Evolutionary conservation across 2,888 invertebrate genomes (phyloP).

Genomic region (Noctua pronuba): DNA sequence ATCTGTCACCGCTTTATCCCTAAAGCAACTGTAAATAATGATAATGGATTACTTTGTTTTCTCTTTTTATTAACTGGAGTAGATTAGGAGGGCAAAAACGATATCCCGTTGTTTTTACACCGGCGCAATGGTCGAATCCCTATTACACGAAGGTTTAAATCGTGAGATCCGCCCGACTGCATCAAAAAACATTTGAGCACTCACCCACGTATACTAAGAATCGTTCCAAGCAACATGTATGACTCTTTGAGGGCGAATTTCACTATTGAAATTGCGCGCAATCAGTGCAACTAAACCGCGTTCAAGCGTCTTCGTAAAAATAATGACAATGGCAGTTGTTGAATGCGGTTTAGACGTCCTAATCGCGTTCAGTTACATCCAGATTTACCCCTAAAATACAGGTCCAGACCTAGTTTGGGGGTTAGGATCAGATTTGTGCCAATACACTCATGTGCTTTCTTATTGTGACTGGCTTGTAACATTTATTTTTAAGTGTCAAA

Average conservation of each 20-base stretch:
- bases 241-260: neutral
- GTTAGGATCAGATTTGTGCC: too few relatives aligned
- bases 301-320: too few relatives aligned
- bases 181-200: neutral
- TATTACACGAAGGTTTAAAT: neutral
- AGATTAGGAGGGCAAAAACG: constrained; percentile 82
- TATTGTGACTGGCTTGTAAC: too few relatives aligned
- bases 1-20: constrained; percentile 71
- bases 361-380: neutral
- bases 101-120: constrained; percentile 80
- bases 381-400: too few relatives aligned
- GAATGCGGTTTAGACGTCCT: neutral
- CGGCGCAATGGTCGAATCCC: constrained; percentile 78
- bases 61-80: constrained; percentile 78
- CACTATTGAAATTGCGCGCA: neutral
- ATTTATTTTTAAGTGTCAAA: too few relatives aligned
- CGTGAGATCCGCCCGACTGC: neutral
- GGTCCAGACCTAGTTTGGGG: too few relatives aligned
- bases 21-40: constrained; percentile 81
- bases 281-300: neutral
- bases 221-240: neutral
- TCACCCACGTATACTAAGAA: neutral
- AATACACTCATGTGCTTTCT: too few relatives aligned
- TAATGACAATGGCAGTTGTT: too few relatives aligned
- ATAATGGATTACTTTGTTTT: constrained; percentile 80